Evolutionary conservation across 2,888 invertebrate genomes (phyloP).

Genomic region (Acholoe squamosa): DNA sequence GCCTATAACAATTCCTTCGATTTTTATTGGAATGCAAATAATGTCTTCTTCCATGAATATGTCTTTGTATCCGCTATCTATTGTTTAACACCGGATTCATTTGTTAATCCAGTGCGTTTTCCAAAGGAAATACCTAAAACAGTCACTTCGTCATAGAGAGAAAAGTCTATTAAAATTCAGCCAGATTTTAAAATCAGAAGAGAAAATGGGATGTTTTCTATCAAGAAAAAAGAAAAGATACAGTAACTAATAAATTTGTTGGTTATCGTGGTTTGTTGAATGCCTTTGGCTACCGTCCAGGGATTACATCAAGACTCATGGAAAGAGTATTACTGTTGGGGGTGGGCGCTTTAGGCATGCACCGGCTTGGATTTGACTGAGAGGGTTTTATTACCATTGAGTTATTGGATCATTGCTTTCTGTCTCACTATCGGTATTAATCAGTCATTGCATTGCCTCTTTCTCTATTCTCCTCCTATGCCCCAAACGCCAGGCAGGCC

Average conservation of each 20-base stretch:
- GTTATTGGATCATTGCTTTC: conserved; percentile 19
- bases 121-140: background rate
- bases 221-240: too few relatives aligned
- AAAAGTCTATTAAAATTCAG: background rate
- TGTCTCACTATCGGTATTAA: conserved; percentile 13
- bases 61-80: too few relatives aligned
- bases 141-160: background rate
- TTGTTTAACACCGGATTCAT: too few relatives aligned
- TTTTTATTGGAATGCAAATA: too few relatives aligned
- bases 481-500: background rate
- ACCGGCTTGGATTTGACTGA: background rate
- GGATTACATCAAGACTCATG: background rate
- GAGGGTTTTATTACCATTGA: background rate
- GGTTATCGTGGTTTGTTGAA: background rate
- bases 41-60: too few relatives aligned
- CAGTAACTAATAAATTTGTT: background rate
- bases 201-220: background rate
- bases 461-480: background rate
- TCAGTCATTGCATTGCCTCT: background rate
- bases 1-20: too few relatives aligned
- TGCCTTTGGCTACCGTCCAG: background rate
- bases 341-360: background rate
- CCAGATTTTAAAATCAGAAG: background rate
- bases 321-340: background rate
- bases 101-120: too few relatives aligned